These are phyloP conservation scores for Micropterix aruncella DNA, from an alignment of 2,888 invertebrate species.

Conservation along the genomic window DNA sequence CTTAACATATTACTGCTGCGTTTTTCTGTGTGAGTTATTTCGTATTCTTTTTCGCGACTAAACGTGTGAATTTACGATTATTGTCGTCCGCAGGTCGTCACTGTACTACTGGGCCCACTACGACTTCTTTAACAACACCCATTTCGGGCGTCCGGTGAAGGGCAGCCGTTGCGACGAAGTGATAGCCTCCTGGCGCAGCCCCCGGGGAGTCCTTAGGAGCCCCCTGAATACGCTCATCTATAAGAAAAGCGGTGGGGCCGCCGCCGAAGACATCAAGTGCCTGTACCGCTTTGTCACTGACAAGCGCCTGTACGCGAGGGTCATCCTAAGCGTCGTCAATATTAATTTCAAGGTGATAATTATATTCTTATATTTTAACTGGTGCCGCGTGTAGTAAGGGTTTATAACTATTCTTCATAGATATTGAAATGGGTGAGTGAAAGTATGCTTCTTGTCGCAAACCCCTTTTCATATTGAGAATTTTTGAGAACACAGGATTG, in stretches of 20 bases:
- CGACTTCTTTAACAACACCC: conserved; percentile 85
- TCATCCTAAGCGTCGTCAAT: conserved; percentile 60
- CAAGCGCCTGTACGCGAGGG: conserved; percentile 64
- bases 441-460: too few relatives aligned
- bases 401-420: too few relatives aligned
- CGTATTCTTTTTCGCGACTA: too few relatives aligned
- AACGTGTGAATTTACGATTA: too few relatives aligned
- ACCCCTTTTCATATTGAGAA: too few relatives aligned
- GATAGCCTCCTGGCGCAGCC: conserved; percentile 72
- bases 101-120: conserved; percentile 91
- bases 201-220: conserved; percentile 62
- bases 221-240: conserved; percentile 80
- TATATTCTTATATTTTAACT: too few relatives aligned
- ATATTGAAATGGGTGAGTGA: too few relatives aligned
- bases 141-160: conserved; percentile 68
- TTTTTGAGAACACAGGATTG: too few relatives aligned
- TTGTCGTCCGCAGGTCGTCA: conserved; percentile 53
- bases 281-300: conserved; percentile 76
- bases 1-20: too few relatives aligned
- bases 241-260: conserved; percentile 57
- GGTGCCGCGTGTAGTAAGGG: too few relatives aligned
- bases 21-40: too few relatives aligned
- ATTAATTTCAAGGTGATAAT: conserved; percentile 77
- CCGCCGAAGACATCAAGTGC: conserved; percentile 62
- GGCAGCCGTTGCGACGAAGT: conserved; percentile 79